These are phyloP conservation scores for Euspilapteryx auroguttella DNA, from an alignment of 2,888 invertebrate species.

Conservation along the genomic window DNA sequence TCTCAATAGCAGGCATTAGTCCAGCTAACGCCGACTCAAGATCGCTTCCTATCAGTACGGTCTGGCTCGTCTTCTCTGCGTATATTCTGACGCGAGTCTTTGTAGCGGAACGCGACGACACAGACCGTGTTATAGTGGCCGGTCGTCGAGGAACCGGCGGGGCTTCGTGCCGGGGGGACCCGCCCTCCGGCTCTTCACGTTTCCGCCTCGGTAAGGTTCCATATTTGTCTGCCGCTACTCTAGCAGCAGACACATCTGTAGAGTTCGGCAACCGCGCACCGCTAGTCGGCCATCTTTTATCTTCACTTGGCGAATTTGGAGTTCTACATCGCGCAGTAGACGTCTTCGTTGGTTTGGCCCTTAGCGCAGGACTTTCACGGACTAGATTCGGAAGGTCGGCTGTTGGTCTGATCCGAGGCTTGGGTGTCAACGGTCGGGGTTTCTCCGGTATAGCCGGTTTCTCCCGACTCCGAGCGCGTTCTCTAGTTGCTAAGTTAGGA, in stretches of 20 bases:
- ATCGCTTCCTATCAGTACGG: slow-evolving; percentile 72
- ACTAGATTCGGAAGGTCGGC: slow-evolving; percentile 56
- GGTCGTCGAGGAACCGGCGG: slow-evolving; percentile 34
- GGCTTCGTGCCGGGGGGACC: slow-evolving; percentile 43
- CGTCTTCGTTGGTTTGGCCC: slow-evolving; percentile 52
- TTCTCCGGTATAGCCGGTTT: slow-evolving; percentile 54
- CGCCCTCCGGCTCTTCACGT: slow-evolving; percentile 66
- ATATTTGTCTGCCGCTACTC: slow-evolving; percentile 68
- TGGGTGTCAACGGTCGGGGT: slow-evolving; percentile 44
- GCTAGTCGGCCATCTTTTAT: slow-evolving; percentile 70
- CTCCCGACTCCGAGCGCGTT: slow-evolving; percentile 63
- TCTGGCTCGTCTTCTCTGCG: slow-evolving; percentile 78
- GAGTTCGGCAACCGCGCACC: slow-evolving; percentile 33
- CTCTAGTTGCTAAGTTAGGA: slow-evolving; percentile 53
- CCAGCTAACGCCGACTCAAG: slow-evolving; percentile 74
- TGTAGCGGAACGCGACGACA: slow-evolving; percentile 34
- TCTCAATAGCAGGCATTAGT: slow-evolving; percentile 44
- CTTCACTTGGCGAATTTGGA: slow-evolving; percentile 67
- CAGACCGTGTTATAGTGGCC: slow-evolving; percentile 37
- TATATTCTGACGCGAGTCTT: slow-evolving; percentile 68
- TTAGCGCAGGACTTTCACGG: slow-evolving; percentile 43
- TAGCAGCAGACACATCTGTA: slow-evolving; percentile 28
- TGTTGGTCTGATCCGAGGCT: slow-evolving; percentile 47
- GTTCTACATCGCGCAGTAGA: slow-evolving; percentile 63
- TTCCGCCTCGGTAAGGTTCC: slow-evolving; percentile 77